These are phyloP conservation scores for Grantiella picta DNA, from an alignment of 2,113 vertebrate genomes.

Conservation along the genomic window DNA sequence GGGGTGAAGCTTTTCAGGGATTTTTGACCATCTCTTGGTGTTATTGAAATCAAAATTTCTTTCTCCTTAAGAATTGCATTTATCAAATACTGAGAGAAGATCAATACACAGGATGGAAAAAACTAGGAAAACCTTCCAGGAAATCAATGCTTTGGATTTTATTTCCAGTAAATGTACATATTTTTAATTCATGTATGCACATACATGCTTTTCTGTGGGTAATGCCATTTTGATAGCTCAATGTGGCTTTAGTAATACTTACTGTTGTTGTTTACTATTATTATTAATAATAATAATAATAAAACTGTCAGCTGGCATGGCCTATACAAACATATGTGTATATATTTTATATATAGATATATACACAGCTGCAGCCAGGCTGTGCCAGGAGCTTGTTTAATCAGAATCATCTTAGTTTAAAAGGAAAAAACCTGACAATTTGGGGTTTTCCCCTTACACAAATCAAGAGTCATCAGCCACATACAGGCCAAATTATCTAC, in stretches of 20 bases:
- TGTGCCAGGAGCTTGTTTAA: not conserved
- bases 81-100: not conserved
- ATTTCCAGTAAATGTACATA: not conserved
- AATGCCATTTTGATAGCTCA: not conserved
- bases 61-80: not conserved
- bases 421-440: not conserved
- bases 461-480: not conserved
- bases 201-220: not conserved
- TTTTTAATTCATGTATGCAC: not conserved
- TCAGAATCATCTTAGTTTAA: not conserved
- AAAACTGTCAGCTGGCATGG: not conserved
- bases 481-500: not conserved
- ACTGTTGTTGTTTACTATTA: not conserved
- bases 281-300: too few species aligned
- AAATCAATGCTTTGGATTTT: not conserved
- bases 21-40: slow-evolving; percentile 1
- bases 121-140: not conserved
- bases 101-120: not conserved
- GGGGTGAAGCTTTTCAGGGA: not conserved
- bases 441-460: not conserved
- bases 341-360: not conserved
- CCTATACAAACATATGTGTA: not conserved
- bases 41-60: not conserved
- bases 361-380: not conserved
- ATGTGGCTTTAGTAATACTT: not conserved